Evolutionary conservation across 64 coral and sea anemone genomes (phyloP).

Genomic region (Stichodactyla mertensii): DNA sequence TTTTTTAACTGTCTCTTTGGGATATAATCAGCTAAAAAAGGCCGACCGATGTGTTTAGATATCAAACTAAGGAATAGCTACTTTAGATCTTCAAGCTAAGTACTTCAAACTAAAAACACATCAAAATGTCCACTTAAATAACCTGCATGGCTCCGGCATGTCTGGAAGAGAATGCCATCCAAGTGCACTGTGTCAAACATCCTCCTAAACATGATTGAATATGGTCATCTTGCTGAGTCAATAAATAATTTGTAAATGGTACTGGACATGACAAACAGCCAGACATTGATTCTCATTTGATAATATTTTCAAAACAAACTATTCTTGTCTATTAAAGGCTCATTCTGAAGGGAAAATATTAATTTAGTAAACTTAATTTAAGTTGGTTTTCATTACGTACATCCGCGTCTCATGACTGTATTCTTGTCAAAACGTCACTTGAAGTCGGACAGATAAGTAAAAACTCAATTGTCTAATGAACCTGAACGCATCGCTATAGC

Average conservation of each 20-base stretch:
- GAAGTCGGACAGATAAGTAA: neutral
- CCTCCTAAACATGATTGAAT: neutral
- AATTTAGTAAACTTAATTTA: constrained; percentile 9
- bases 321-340: neutral
- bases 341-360: constrained; percentile 4
- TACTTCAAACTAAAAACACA: neutral
- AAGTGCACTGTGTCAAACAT: neutral
- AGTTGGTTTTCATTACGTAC: neutral
- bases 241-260: neutral
- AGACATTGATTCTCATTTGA: neutral
- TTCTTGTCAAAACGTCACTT: constrained; percentile 5
- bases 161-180: neutral
- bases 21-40: neutral
- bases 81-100: constrained; percentile 6
- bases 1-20: neutral
- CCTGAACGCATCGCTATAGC: neutral
- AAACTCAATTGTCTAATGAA: neutral
- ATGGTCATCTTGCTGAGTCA: neutral
- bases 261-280: neutral
- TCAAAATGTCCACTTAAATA: neutral
- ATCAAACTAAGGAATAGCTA: neutral
- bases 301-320: neutral
- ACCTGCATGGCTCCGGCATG: neutral
- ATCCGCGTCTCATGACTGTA: neutral
- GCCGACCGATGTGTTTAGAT: neutral